Evolutionary conservation across 2,797 vertebrate species (phyloP), one percentile per base, ranked within the genome.

Genomic region (Melanotaenia parkinsoni): DNA sequence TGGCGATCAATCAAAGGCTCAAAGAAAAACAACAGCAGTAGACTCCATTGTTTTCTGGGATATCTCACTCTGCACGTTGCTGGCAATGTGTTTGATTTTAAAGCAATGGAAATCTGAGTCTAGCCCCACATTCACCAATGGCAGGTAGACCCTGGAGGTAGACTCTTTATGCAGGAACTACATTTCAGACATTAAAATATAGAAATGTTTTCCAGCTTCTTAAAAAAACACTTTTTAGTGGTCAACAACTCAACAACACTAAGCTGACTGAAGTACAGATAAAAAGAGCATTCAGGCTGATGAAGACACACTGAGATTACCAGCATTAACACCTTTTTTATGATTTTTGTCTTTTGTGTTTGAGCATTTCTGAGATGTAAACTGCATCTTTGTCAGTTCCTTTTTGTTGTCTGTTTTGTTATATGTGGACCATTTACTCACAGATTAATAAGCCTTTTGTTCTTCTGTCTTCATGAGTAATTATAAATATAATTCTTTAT

Each of bases 401-500:
- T 12, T 12, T 12, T 43, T 43, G 40, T 43, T 43, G 18, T 43
- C 14, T 14, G 40, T 18, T 43, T 43, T 18, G 16, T 43, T 43
- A 1, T 43, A 43, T 43, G 40, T 43, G 40, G 5, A 43, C 20
- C 18, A 47, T 47, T 30, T 30, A 28, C 63, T 73, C 14, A 57
- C 64, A 37, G n/a, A 18, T 18, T 72, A 68, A 74, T 51, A 24
- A 38, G 53, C 11, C 40, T 67, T 67, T 62, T 28, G 14, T 73
- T 45, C 32, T 72, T 33, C 65, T 67, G 43, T 45, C 18, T 70
- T 20, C 65, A 28, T 5, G 1, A 38, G 20, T 28, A 32, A 59
- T 53, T 58, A 59, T 79, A 68, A 77, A 70, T 74, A 77, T 76
- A 14, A 71, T 14, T 58, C 24, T 72, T 70, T 40, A 30, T 60